phyloP scores from a whole-genome alignment of 2,888 invertebrate species.

The Tenthredo livida region DNA sequence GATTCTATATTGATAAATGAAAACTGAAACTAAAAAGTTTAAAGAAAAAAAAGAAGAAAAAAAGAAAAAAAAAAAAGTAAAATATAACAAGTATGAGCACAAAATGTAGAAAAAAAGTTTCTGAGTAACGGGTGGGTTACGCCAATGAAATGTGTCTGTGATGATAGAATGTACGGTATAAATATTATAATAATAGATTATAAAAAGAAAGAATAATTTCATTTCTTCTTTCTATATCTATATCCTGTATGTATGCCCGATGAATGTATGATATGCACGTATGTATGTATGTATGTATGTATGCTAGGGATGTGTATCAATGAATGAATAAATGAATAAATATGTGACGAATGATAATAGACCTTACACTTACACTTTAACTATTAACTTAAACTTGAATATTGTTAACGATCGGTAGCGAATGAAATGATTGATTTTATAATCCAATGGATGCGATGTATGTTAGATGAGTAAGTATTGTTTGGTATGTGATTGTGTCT shows the following conservation, averaged over 20 bases:
- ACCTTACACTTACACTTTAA: background rate
- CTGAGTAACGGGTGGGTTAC: constrained; percentile 52
- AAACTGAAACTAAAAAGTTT: constrained; percentile 33
- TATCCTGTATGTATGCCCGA: background rate
- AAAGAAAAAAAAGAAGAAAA: constrained; percentile 17
- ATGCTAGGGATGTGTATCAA: background rate
- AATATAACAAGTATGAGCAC: constrained; percentile 25
- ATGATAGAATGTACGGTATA: constrained; percentile 52
- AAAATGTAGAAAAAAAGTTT: constrained; percentile 43
- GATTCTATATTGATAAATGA: background rate
- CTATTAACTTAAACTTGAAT: background rate
- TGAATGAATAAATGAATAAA: background rate
- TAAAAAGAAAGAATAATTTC: background rate
- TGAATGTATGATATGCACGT: background rate
- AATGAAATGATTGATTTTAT: constrained; percentile 18
- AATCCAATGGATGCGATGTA: constrained; percentile 59
- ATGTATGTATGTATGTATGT: background rate
- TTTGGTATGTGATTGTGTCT: constrained; percentile 67
- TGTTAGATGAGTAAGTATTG: constrained; percentile 28
- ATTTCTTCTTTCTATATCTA: background rate
- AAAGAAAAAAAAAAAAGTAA: background rate
- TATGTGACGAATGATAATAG: background rate
- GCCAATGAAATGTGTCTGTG: constrained; percentile 51
- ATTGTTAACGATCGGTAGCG: background rate
- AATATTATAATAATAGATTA: constrained; percentile 13